These are phyloP conservation scores for Callyntrura sp. DNA, from an alignment of 2,888 invertebrate species.

Conservation along the genomic window DNA sequence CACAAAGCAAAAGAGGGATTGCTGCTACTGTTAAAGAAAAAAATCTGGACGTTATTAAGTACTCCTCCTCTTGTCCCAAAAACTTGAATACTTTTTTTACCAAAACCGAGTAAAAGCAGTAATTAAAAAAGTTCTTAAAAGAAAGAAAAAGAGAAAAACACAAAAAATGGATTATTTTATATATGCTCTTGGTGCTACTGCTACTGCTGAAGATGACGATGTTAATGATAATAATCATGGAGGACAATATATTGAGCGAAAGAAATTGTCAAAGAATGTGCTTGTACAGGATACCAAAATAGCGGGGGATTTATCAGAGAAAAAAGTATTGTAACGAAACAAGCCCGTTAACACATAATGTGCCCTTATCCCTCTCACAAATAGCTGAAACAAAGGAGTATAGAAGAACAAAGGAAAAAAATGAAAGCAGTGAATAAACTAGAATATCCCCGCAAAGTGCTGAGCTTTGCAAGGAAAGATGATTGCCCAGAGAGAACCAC, in stretches of 20 bases:
- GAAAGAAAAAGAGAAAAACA: not conserved
- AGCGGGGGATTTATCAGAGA: not conserved
- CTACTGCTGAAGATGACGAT: not conserved
- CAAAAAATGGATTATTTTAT: slow-evolving; percentile 30
- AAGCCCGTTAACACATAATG: no score
- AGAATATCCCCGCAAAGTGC: no score
- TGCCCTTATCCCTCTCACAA: no score
- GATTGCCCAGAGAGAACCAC: no score
- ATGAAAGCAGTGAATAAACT: not conserved
- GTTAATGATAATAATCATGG: slow-evolving; percentile 3
- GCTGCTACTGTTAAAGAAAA: not conserved
- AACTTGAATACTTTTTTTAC: slow-evolving; percentile 19
- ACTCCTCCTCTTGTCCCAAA: not conserved
- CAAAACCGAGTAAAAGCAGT: not conserved
- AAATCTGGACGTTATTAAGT: slow-evolving; percentile 30
- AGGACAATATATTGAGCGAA: slow-evolving; percentile 4
- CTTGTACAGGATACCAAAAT: not conserved
- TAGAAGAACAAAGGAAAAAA: not conserved
- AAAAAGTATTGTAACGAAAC: not conserved
- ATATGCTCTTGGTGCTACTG: not conserved
- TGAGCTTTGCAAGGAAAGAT: no score
- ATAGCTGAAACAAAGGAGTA: not conserved
- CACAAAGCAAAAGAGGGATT: no score
- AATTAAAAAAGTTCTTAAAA: slow-evolving; percentile 38
- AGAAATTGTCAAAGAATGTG: not conserved